phyloP scores from a whole-genome alignment of 2,797 vertebrate genomes.

The Pristis pectinata region DNA sequence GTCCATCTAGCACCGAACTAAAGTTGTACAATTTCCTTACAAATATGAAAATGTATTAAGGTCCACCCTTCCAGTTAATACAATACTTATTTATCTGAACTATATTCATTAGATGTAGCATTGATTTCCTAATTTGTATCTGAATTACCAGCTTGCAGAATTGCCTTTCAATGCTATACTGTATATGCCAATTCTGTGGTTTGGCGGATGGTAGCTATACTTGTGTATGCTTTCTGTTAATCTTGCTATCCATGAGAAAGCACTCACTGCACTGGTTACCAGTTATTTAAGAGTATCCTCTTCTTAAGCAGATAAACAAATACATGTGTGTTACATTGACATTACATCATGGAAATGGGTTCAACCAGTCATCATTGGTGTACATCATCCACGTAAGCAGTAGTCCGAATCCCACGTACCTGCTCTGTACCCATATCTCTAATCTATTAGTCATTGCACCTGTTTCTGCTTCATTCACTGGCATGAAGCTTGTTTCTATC shows the following conservation, averaged over 20 bases:
- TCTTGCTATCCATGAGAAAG: no score
- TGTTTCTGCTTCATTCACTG: neutral
- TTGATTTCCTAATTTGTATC: neutral
- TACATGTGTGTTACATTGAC: no score
- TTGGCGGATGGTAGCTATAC: neutral
- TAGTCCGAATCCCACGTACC: neutral
- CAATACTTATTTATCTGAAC: neutral
- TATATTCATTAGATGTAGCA: neutral
- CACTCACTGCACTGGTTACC: no score
- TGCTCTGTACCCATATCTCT: neutral
- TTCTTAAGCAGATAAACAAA: no score
- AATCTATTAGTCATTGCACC: neutral
- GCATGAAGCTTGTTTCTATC: neutral
- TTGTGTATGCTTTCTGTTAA: no score
- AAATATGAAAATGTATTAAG: neutral
- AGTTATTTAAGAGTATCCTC: no score
- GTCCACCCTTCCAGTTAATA: neutral
- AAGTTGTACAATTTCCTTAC: neutral
- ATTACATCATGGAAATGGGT: neutral
- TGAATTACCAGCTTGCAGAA: neutral
- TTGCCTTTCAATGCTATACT: neutral
- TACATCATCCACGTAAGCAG: neutral
- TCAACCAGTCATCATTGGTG: neutral
- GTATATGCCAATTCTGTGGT: neutral
- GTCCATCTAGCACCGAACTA: no score